Conservation (phyloP, 2,797 vertebrate genomes). For the Geotrypetes seraphini region DNA sequence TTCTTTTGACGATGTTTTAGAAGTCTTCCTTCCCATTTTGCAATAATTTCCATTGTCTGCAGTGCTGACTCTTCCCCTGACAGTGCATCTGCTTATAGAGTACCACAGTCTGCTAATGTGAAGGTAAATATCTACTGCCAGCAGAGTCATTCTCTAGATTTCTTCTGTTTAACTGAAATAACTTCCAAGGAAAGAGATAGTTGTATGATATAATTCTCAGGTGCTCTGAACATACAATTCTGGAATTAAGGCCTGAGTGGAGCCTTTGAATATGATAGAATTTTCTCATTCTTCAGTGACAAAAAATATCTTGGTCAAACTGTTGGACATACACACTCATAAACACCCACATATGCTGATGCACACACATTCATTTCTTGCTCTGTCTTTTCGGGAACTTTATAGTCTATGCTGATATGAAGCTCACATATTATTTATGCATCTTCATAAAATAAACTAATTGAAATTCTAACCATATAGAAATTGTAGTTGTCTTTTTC, state of each 20-base stretch:
- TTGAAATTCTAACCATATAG: too few relatives aligned
- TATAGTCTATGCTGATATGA: constrained; percentile 4
- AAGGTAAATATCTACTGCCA: constrained; percentile 6
- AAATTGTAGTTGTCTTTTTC: background rate
- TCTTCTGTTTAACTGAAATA: background rate
- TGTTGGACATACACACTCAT: too few relatives aligned
- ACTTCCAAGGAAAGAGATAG: background rate
- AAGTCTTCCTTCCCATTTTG: too few relatives aligned
- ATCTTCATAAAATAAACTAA: too few relatives aligned
- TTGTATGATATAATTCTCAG: background rate
- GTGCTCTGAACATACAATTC: constrained; percentile 1
- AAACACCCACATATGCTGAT: constrained; percentile 8
- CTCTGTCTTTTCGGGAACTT: constrained; percentile 7
- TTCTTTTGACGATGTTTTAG: too few relatives aligned
- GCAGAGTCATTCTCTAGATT: constrained; percentile 1
- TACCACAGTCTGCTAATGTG: background rate
- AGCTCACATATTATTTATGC: constrained; percentile 6
- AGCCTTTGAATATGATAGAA: constrained; percentile 14
- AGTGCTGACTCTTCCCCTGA: too few relatives aligned
- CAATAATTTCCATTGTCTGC: too few relatives aligned
- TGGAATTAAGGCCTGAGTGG: background rate
- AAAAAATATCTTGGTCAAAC: too few relatives aligned
- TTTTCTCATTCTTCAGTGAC: too few relatives aligned
- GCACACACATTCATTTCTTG: background rate
- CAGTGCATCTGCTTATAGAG: constrained; percentile 19